These are phyloP conservation scores for Stenodema calcarata DNA, from an alignment of 2,888 invertebrate species.

Conservation along the genomic window DNA sequence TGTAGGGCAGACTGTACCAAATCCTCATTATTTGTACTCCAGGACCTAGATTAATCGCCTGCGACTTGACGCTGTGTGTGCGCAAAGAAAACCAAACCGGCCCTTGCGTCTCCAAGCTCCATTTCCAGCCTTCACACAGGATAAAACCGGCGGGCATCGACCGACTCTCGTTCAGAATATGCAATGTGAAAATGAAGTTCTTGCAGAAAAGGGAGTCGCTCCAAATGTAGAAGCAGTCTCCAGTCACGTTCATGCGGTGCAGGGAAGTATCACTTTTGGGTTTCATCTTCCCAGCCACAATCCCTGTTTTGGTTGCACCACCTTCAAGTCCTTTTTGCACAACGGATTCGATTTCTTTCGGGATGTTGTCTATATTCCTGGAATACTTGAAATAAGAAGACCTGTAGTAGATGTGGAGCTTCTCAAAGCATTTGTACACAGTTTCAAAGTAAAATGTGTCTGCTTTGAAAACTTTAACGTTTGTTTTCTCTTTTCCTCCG, in stretches of 20 bases:
- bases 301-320: constrained; percentile 28
- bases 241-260: constrained; percentile 21
- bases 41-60: constrained; percentile 43
- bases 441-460: constrained; percentile 24
- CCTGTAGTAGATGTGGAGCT: constrained; percentile 39
- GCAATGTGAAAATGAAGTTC: constrained; percentile 34
- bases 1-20: constrained; percentile 33
- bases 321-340: constrained; percentile 28
- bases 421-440: constrained; percentile 19
- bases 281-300: constrained; percentile 17
- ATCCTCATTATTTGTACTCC: constrained; percentile 39
- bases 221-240: constrained; percentile 38
- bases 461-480: constrained; percentile 1
- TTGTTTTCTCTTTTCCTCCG: neutral
- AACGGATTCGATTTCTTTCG: constrained; percentile 9
- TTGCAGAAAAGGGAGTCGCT: constrained; percentile 41
- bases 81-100: constrained; percentile 37
- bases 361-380: constrained; percentile 36
- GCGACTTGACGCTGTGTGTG: constrained; percentile 12
- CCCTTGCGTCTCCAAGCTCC: constrained; percentile 30
- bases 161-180: neutral
- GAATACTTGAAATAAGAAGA: constrained; percentile 37
- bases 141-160: constrained; percentile 29
- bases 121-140: constrained; percentile 35
- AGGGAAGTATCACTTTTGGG: constrained; percentile 20